These are phyloP conservation scores for Epinotia brunnichana DNA, from an alignment of 2,888 invertebrate genomes.

Conservation along the genomic window DNA sequence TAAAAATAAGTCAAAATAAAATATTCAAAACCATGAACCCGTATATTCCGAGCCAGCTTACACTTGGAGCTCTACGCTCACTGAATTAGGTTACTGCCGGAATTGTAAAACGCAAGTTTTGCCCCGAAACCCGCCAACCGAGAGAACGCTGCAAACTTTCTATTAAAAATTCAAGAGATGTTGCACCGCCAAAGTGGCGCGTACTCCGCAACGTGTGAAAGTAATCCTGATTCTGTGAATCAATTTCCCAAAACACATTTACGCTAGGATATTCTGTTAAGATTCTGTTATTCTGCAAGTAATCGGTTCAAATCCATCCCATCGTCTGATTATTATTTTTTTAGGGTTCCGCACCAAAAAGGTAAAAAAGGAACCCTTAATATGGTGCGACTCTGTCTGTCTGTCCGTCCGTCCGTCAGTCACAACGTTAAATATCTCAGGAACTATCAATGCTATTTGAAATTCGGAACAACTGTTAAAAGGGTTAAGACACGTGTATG, in stretches of 20 bases:
- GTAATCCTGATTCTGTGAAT: constrained; percentile 9
- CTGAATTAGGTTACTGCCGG: constrained; percentile 6
- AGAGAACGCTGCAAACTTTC: constrained; percentile 22
- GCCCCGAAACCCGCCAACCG: background rate
- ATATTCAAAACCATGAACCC: background rate
- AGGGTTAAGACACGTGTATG: no score
- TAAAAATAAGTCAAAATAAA: background rate
- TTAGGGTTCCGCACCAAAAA: no score
- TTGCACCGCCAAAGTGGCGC: constrained; percentile 19
- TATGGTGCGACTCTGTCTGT: no score
- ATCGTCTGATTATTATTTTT: background rate
- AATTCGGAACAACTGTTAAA: no score
- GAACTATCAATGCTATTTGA: no score
- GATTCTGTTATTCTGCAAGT: background rate
- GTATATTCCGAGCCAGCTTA: constrained; percentile 2
- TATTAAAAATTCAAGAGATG: constrained; percentile 13
- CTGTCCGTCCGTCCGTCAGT: no score
- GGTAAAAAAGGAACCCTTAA: no score
- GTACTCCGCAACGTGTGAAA: constrained; percentile 3
- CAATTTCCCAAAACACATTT: constrained; percentile 12
- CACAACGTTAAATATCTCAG: no score
- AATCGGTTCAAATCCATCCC: background rate
- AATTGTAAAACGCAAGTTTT: constrained; percentile 20
- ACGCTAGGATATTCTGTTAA: constrained; percentile 13
- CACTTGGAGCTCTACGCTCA: background rate